A percentile compares a stretch with the other conserved stretches of the same genome.
These are phyloP conservation scores for Cossypha caffra DNA, from an alignment of 2,797 vertebrate genomes.

Conservation along the genomic window DNA sequence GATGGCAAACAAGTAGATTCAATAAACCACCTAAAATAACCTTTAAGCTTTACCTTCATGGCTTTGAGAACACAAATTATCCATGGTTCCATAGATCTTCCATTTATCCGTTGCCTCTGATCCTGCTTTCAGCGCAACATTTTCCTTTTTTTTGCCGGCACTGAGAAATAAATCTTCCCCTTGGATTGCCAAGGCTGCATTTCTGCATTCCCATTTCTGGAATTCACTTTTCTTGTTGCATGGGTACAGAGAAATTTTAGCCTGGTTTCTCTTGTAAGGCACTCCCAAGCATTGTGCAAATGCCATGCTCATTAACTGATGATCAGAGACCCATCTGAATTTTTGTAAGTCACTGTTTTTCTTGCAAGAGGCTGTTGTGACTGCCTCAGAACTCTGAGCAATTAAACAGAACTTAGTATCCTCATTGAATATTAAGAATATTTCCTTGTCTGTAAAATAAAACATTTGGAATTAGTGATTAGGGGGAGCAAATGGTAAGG, in stretches of 20 bases:
- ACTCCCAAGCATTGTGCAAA: constrained; percentile 86
- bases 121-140: constrained; percentile 79
- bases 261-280: constrained; percentile 78
- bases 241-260: constrained; percentile 77
- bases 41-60: constrained; percentile 83
- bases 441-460: constrained; percentile 75
- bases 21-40: neutral
- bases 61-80: constrained; percentile 84
- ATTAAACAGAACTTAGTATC: constrained; percentile 84
- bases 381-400: constrained; percentile 59
- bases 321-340: constrained; percentile 87
- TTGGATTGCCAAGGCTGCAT: constrained; percentile 84
- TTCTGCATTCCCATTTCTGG: constrained; percentile 92
- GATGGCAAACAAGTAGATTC: neutral
- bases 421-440: constrained; percentile 88
- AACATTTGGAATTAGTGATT: neutral
- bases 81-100: constrained; percentile 82
- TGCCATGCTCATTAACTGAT: constrained; percentile 83
- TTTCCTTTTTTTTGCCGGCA: constrained; percentile 81
- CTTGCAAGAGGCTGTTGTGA: constrained; percentile 77
- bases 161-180: constrained; percentile 84
- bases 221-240: constrained; percentile 83
- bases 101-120: constrained; percentile 81
- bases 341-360: constrained; percentile 78
- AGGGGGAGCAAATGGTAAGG: neutral